Conservation (phyloP, 2,797 vertebrate species). For the Furcifer pardalis region DNA sequence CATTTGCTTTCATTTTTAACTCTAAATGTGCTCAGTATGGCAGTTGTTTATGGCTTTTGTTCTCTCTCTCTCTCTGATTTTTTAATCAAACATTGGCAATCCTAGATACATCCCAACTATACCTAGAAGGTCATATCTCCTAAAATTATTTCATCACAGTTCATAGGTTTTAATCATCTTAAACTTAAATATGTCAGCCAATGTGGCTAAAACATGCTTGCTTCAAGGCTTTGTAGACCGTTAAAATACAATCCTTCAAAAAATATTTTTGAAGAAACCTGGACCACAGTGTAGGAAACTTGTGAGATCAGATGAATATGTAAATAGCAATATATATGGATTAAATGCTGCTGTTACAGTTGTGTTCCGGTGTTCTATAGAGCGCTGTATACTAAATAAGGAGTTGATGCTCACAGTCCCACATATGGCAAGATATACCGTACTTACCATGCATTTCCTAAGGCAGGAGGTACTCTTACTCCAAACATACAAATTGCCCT, state of each 20-base stretch:
- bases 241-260: not conserved
- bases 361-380: not conserved
- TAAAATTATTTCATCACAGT: not conserved
- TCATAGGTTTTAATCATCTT: not conserved
- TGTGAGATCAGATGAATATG: not conserved
- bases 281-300: not conserved
- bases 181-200: not conserved
- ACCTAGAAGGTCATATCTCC: not conserved
- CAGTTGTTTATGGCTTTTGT: not conserved
- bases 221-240: not conserved
- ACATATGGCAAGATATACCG: not conserved
- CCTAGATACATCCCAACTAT: not conserved
- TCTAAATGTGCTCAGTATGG: not conserved
- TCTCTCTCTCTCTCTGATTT: not conserved
- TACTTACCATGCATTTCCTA: not conserved
- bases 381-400: not conserved
- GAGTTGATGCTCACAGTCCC: not conserved
- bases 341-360: not conserved
- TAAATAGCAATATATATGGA: not conserved
- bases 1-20: not conserved
- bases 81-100: not conserved
- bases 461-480: not conserved
- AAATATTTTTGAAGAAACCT: not conserved
- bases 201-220: not conserved
- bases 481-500: not conserved